These are phyloP conservation scores for Apus apus DNA, from an alignment of 2,113 vertebrate genomes.

Conservation along the genomic window DNA sequence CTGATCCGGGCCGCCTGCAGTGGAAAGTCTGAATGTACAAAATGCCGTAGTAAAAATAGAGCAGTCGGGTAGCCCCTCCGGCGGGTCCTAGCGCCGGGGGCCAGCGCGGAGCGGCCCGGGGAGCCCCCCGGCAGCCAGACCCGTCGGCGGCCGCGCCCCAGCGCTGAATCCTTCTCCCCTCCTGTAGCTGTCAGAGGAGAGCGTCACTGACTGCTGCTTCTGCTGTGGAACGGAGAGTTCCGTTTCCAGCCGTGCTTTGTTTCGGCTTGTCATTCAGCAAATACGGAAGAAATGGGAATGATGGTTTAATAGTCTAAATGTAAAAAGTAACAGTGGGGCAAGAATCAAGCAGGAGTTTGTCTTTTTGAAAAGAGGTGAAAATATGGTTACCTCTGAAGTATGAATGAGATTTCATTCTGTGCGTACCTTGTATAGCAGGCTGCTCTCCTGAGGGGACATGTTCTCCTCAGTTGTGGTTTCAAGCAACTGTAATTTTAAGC, in stretches of 20 bases:
- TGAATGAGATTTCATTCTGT: background rate
- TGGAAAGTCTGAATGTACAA: conserved; percentile 75
- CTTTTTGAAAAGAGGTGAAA: background rate
- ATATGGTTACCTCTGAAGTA: background rate
- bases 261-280: background rate
- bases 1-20: conserved; percentile 42
- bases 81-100: background rate
- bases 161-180: too few relatives aligned
- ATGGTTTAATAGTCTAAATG: background rate
- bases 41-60: conserved; percentile 78
- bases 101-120: too few relatives aligned
- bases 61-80: background rate
- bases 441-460: background rate
- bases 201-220: background rate
- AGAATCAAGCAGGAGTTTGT: background rate
- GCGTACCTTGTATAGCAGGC: background rate
- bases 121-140: too few relatives aligned
- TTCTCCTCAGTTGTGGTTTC: background rate
- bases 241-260: background rate
- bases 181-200: background rate
- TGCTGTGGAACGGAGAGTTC: background rate
- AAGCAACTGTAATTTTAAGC: background rate
- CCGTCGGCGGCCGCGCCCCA: too few relatives aligned
- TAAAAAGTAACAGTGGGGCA: background rate
- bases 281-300: background rate